Conservation (phyloP, 2,113 vertebrate genomes). For the Cryptoleucopteryx plumbea region DNA sequence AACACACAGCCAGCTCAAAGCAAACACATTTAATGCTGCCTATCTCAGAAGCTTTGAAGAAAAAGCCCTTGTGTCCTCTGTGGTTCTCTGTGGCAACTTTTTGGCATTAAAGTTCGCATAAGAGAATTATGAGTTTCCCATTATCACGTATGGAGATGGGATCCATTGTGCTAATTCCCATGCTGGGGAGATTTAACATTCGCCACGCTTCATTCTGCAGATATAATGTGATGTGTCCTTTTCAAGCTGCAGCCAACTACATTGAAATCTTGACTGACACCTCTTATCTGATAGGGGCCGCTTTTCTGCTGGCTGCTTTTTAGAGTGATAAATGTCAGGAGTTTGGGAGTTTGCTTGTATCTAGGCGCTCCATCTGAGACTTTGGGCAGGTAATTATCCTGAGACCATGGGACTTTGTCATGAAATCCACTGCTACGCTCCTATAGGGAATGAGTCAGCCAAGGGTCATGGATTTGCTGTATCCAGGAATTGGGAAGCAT, state of each 20-base stretch:
- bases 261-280: constrained; percentile 68
- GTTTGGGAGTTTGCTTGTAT: constrained; percentile 62
- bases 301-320: constrained; percentile 48
- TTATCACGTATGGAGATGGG: constrained; percentile 59
- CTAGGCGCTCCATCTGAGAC: constrained; percentile 46
- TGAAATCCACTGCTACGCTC: constrained; percentile 28
- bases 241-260: constrained; percentile 23
- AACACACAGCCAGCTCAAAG: constrained; percentile 29
- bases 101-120: constrained; percentile 38
- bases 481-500: neutral
- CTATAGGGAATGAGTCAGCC: neutral
- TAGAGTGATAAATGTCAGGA: constrained; percentile 69
- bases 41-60: constrained; percentile 44
- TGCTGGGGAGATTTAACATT: constrained; percentile 47
- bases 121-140: constrained; percentile 29
- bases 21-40: neutral
- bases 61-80: neutral
- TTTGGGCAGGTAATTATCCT: constrained; percentile 65
- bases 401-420: constrained; percentile 34
- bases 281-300: constrained; percentile 60
- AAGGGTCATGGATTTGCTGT: constrained; percentile 11
- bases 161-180: constrained; percentile 53
- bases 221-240: constrained; percentile 60
- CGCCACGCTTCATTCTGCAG: constrained; percentile 14
- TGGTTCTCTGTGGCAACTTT: constrained; percentile 47